Evolutionary conservation across 2,888 invertebrate genomes (phyloP), one percentile per base, ranked within the genome.

Genomic region (Gordius sp.): DNA sequence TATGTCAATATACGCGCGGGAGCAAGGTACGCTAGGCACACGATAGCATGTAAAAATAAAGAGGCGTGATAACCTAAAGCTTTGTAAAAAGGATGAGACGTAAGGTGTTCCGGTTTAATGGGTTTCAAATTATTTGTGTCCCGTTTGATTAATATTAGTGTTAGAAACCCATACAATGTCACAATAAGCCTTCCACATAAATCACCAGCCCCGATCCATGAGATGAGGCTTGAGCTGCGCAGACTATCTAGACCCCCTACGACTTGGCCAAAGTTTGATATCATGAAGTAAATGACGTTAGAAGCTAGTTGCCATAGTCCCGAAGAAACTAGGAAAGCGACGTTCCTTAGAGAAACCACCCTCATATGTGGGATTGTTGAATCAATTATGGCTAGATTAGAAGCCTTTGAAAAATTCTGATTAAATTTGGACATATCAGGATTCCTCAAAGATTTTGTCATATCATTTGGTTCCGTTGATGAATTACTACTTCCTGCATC

Each of bases 301-400:
- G 47, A n/a, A n/a, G 16, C 47, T 23, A 47, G 8, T 47, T 47
- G 47, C 47, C 47, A 47, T n/a, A 47, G 20, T n/a, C n/a, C 47
- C 4, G n/a, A 47, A 20, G 16, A n/a, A n/a, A 20, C 20, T n/a
- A 47, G 20, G 4, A 20, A 8, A 4, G 23, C 20, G 16, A 47
- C 13, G 20, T n/a, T n/a, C n/a, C n/a, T n/a, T n/a, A n/a, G n/a
- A n/a, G n/a, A n/a, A n/a, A n/a, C n/a, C n/a, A n/a, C n/a, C n/a
- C n/a, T n/a, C n/a, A n/a, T n/a, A n/a, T n/a, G n/a, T n/a, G n/a
- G n/a, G n/a, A n/a, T n/a, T n/a, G n/a, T n/a, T n/a, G n/a, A n/a
- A n/a, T n/a, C n/a, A n/a, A n/a, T n/a, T n/a, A n/a, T n/a, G n/a
- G n/a, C n/a, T n/a, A n/a, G n/a, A n/a, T n/a, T n/a, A n/a, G n/a